Base-by-base conservation (phyloP, 2,797 vertebrate genomes). In the Acrossocheilus wenchowensis region DNA sequence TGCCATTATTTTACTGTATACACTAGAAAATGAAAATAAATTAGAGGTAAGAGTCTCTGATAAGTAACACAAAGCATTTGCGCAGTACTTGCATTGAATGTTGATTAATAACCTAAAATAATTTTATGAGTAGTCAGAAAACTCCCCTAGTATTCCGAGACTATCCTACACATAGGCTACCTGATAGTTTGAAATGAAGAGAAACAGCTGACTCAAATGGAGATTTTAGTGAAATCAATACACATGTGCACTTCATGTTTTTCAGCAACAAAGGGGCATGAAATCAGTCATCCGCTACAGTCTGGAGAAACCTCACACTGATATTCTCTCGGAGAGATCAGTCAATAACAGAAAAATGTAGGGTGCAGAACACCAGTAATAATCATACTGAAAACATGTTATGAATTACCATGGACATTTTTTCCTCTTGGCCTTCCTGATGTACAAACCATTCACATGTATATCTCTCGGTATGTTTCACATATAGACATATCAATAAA, bases 341-440 rank as follows among this genome's bases (percentile, higher is more conserved):
- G 36, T 83, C 85, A 86, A 77, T 86, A 30, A 78, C 36, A 36
- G 34, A 68, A 68, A 68, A 74, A 79, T 72, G 50, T 19, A 74
- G 39, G 64, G 78, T 74, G 73, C 39, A 57, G 43, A 39, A 68
- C 81, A 77, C 30, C 52, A 72, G 41, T 41, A 54, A 66, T 57
- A 81, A 89, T 80, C 57, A 87, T 39, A 85, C 45, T 84, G 62
- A 54, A 87, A 54, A 82, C 34, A 64, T 86, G 36, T 81, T 81
- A 64, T 77, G 41, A 73, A 66, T 86, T 87, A n/a, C 17, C 6
- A 72, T 48, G 39, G 54, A 79, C 73, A 82, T 82, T 12, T 68
- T 80, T 26, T 81, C 43, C 62, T 21, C 48, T 83, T 57, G 68
- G 69, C 54, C 23, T 8, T 43, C 39, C 71, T 77, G 14, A 66